Evolutionary conservation across 2,113 vertebrate genomes (phyloP).

Genomic region (Tenrec ecaudatus): DNA sequence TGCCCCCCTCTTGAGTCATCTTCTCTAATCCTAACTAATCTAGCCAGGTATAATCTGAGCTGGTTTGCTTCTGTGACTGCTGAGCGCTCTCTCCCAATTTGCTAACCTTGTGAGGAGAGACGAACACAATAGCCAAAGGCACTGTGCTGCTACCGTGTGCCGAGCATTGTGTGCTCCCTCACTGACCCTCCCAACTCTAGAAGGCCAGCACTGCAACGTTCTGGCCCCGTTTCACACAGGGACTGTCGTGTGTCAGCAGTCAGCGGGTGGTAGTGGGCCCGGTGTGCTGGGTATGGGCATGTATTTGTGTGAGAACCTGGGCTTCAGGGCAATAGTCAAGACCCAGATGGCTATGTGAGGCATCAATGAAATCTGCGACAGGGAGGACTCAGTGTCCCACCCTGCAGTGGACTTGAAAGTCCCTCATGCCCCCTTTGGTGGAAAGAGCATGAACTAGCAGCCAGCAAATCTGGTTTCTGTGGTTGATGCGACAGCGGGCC

Average conservation of each 20-base stretch:
- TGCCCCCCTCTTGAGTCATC: too few relatives aligned
- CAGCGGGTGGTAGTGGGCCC: background rate
- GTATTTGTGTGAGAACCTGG: background rate
- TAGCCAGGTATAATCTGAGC: too few relatives aligned
- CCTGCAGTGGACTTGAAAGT: background rate
- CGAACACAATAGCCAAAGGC: rapidly evolving
- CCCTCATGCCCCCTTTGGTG: background rate
- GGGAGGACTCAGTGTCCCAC: background rate
- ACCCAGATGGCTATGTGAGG: background rate
- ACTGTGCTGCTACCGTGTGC: rapidly evolving
- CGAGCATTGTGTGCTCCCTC: background rate
- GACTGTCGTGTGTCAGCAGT: background rate
- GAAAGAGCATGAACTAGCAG: background rate
- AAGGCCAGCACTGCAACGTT: rapidly evolving
- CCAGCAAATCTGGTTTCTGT: background rate
- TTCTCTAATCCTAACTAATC: too few relatives aligned
- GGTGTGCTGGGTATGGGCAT: background rate
- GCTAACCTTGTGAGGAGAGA: rapidly evolving
- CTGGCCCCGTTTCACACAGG: background rate
- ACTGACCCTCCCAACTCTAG: background rate
- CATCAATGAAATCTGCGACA: background rate
- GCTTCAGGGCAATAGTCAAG: background rate
- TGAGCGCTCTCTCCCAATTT: background rate
- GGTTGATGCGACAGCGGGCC: background rate
- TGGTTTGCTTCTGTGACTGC: background rate